These are phyloP conservation scores for Apodemus agrarius DNA, from an alignment of 2,797 vertebrate species.

Conservation along the genomic window DNA sequence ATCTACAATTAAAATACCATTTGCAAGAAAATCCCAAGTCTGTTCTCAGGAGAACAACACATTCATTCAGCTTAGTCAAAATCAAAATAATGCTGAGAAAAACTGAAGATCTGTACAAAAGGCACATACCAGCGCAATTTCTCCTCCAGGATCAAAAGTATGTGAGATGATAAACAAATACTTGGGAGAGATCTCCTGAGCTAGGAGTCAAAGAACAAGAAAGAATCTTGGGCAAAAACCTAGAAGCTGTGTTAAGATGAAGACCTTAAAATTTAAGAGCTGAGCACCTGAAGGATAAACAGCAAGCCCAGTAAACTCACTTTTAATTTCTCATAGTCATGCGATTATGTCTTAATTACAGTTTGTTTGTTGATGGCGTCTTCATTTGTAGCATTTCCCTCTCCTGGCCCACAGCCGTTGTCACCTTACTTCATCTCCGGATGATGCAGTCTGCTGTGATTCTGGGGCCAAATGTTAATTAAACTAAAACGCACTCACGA, in stretches of 20 bases:
- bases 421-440: constrained; percentile 37
- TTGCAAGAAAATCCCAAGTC: constrained; percentile 82
- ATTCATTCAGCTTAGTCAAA: constrained; percentile 55
- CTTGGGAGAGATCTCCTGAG: constrained; percentile 2
- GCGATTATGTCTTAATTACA: constrained; percentile 75
- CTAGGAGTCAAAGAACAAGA: constrained; percentile 29
- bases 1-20: constrained; percentile 80
- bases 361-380: constrained; percentile 71
- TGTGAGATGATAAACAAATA: constrained; percentile 82
- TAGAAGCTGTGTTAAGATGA: constrained; percentile 80
- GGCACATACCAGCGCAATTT: constrained; percentile 75
- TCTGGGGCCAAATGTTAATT: constrained; percentile 55
- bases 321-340: constrained; percentile 74
- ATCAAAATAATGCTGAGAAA: constrained; percentile 67
- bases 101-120: constrained; percentile 79
- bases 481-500: constrained; percentile 62
- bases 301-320: constrained; percentile 58
- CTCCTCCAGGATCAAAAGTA: constrained; percentile 73
- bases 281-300: constrained; percentile 53
- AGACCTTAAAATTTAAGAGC: constrained; percentile 81
- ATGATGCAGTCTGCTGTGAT: constrained; percentile 49
- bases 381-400: neutral
- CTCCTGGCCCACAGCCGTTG: neutral
- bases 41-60: constrained; percentile 82
- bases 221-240: constrained; percentile 73